Evolutionary conservation across 2,113 vertebrate species (phyloP), one percentile per base, ranked within the genome.

Genomic region (Crocuta crocuta): DNA sequence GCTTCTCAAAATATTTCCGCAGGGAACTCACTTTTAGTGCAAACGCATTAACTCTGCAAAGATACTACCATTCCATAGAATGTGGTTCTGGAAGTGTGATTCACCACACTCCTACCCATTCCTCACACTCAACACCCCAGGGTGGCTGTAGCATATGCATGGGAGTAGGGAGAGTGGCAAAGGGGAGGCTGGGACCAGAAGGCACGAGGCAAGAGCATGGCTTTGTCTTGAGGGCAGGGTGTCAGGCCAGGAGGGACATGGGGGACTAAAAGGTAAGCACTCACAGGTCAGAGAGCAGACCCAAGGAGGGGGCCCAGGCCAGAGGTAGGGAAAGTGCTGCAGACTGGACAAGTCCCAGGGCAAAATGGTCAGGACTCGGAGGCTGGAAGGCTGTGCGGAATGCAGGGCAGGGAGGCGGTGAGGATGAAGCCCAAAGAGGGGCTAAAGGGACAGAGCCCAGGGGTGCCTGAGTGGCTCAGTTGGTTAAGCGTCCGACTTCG

Each of bases 281-380:
- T 5, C 28, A 1, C 5, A 0, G 7, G 3, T 0, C 33, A 68
- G 78, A 33, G 1, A n/a, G 39, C 78, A 61, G 65, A 24, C 50
- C 17, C 21, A 35, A 66, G 82, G 55, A 76, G 5, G 15, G 12
- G 35, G 33, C 5, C 8, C n/a, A 1, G 10, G 74, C 15, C n/a
- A 11, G 45, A 61, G 80, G 39, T 4, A 43, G 15, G 48, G 50
- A 86, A 31, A 17, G 23, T n/a, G 79, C 50, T 89, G 71, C 58
- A 33, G 61, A 86, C 26, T 8, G 7, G 11, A 39, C 0, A 0
- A 2, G 3, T 23, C 68, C 24, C 31, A 53, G 61, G 10, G 11
- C 26, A 21, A 24, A 48, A 28, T 0, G 2, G n/a, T 82, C 79
- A 43, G 48, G 61, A 73, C 61, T 13, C 45, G 43, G 19, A 12